A percentile compares a stretch with the other conserved stretches of the same genome.
Evolutionary conservation across 2,888 invertebrate genomes (phyloP).

Genomic region (Blastobasis adustella): DNA sequence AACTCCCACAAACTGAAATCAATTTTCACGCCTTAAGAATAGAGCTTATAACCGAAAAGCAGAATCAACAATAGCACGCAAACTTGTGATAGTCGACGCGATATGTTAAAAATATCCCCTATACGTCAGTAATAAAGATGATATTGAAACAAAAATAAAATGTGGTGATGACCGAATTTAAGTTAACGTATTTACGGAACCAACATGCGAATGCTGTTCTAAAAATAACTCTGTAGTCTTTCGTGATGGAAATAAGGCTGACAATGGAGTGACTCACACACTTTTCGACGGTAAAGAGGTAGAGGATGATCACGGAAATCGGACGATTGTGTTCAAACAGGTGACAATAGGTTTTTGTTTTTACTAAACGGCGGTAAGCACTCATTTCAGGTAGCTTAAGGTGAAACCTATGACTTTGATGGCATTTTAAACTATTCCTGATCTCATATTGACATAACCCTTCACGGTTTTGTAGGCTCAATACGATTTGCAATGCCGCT

Average conservation of each 20-base stretch:
- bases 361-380: conserved; percentile 34
- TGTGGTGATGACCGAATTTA: too few species aligned
- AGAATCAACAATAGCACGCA: conserved; percentile 4
- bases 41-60: conserved; percentile 35
- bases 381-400: conserved; percentile 68
- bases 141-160: neutral
- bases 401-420: conserved; percentile 51
- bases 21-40: conserved; percentile 15
- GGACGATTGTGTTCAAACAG: conserved; percentile 61
- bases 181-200: neutral
- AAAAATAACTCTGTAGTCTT: neutral
- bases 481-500: neutral
- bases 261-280: conserved; percentile 4
- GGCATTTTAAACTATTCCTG: conserved; percentile 56
- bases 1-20: too few species aligned
- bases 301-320: conserved; percentile 36
- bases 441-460: conserved; percentile 1
- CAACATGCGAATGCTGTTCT: neutral
- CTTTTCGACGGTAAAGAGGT: conserved; percentile 5
- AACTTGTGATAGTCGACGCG: neutral
- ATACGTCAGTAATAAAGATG: neutral
- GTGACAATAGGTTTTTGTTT: conserved; percentile 63
- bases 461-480: neutral
- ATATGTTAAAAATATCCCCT: too few species aligned
- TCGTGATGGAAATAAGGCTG: conserved; percentile 12